Evolutionary conservation across 37 sponge, comb jelly and placozoan species (phyloP).

Genomic region (Hormiphora californensis): DNA sequence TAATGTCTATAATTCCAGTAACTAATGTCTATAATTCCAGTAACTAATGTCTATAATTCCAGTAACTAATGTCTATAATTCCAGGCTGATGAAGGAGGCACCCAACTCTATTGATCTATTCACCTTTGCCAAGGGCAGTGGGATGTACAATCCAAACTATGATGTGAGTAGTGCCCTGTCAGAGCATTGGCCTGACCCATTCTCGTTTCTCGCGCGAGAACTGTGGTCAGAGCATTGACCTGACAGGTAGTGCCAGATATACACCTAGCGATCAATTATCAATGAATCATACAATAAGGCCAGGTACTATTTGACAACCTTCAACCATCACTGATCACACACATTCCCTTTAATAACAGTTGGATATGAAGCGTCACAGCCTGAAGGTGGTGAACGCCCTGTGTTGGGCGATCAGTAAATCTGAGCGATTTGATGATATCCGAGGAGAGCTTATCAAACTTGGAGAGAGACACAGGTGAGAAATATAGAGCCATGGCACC

Average conservation of each 20-base stretch:
- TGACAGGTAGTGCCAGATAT: too few species aligned
- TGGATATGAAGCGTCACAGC: conserved; percentile 49
- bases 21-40: neutral
- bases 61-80: neutral
- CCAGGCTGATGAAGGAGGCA: conserved; percentile 50
- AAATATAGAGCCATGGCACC: too few species aligned
- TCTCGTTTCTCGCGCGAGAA: too few species aligned
- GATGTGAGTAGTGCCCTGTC: neutral
- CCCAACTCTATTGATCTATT: neutral
- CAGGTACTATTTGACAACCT: too few species aligned
- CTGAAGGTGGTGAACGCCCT: conserved; percentile 30
- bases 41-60: neutral
- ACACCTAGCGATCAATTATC: too few species aligned
- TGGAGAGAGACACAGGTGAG: conserved; percentile 17
- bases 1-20: neutral
- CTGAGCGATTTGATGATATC: neutral
- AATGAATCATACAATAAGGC: too few species aligned
- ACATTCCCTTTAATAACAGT: too few species aligned
- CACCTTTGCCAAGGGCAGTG: conserved; percentile 44
- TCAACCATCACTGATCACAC: too few species aligned
- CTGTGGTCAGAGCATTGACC: too few species aligned
- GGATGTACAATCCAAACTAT: conserved; percentile 44
- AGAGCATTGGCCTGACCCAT: too few species aligned
- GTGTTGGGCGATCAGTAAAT: neutral
- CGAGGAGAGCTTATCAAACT: neutral